Evolutionary conservation across 2,888 invertebrate genomes (phyloP).

Genomic region (Allygus modestus): DNA sequence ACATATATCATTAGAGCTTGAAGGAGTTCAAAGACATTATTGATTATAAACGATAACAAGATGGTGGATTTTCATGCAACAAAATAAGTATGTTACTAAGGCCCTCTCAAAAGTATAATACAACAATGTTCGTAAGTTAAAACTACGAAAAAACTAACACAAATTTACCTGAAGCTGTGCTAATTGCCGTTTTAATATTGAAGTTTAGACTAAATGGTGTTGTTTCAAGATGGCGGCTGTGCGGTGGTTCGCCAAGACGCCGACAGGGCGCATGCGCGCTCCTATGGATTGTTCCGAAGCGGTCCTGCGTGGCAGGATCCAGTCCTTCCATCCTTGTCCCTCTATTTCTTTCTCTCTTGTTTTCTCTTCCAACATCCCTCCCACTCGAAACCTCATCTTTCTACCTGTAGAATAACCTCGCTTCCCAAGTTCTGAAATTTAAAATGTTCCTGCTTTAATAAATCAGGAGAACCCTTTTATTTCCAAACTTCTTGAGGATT

Average conservation of each 20-base stretch:
- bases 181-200: conserved; percentile 56
- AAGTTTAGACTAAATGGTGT: conserved; percentile 52
- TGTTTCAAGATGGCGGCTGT: conserved; percentile 54
- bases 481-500: conserved; percentile 42
- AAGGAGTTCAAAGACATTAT: conserved; percentile 14
- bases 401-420: conserved; percentile 43
- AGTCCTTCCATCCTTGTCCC: conserved; percentile 12
- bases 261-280: conserved; percentile 47
- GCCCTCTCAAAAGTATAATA: neutral
- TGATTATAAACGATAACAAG: conserved; percentile 10
- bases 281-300: conserved; percentile 20
- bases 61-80: neutral
- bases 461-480: conserved; percentile 54
- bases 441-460: conserved; percentile 45
- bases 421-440: conserved; percentile 34
- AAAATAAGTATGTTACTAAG: neutral
- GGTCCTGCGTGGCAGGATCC: conserved; percentile 28
- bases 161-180: conserved; percentile 27
- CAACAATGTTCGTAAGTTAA: neutral
- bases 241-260: neutral
- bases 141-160: neutral
- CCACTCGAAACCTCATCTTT: conserved; percentile 35
- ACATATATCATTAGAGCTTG: neutral
- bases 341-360: conserved; percentile 11
- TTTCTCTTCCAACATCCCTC: neutral